Percentiles rank a stretch among this genome's conserved stretches.
Evolutionary conservation across 2,888 invertebrate species (phyloP).

Genomic region (Phymatocera aterrima): DNA sequence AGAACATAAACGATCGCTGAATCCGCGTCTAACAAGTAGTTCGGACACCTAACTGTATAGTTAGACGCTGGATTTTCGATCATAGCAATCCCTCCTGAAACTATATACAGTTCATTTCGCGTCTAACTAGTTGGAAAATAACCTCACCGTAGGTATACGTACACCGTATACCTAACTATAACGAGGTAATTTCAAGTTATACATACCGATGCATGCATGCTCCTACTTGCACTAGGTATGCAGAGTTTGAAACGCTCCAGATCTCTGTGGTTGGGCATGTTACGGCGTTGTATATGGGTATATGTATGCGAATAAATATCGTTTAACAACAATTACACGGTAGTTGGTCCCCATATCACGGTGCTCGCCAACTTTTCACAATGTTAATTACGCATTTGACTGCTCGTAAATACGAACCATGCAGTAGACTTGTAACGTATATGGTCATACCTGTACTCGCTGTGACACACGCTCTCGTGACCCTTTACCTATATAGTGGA

Average conservation of each 20-base stretch:
- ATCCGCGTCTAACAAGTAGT: no score
- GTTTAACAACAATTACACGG: constrained; percentile 23
- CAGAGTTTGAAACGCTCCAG: no score
- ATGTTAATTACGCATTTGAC: constrained; percentile 67
- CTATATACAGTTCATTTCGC: not conserved
- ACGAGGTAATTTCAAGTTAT: not conserved
- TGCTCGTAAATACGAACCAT: constrained; percentile 62
- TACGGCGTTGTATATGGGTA: not conserved
- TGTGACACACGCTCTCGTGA: not conserved
- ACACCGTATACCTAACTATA: not conserved
- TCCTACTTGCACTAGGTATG: no score
- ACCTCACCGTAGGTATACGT: not conserved
- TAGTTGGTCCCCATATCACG: constrained; percentile 31
- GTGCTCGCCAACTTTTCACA: constrained; percentile 59
- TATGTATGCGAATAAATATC: not conserved
- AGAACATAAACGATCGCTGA: no score
- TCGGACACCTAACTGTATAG: no score
- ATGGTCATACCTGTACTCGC: not conserved
- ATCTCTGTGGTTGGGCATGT: no score
- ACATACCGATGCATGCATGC: not conserved
- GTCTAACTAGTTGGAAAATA: not conserved
- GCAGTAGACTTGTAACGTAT: not conserved
- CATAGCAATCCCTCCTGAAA: not conserved
- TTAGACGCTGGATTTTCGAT: not conserved
- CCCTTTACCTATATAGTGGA: not conserved